A percentile compares a stretch with the other conserved stretches of the same genome.
These are phyloP conservation scores for Ostrea edulis DNA, from an alignment of 1,140 invertebrate species.

Conservation along the genomic window DNA sequence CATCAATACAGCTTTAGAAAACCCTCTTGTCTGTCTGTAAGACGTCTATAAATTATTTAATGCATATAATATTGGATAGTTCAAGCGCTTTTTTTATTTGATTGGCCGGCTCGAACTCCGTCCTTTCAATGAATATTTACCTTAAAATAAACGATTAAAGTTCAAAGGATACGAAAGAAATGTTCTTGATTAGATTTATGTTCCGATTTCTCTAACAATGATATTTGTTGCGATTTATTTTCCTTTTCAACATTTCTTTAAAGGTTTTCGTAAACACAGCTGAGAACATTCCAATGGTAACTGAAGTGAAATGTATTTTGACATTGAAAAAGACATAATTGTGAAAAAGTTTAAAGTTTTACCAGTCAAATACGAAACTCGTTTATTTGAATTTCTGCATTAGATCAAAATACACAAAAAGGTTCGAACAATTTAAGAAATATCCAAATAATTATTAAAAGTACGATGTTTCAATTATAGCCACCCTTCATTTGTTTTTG, in stretches of 20 bases:
- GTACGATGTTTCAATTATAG: too few species aligned
- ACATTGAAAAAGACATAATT: too few species aligned
- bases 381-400: too few species aligned
- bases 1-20: background rate
- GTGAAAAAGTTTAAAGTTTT: too few species aligned
- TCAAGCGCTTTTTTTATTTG: background rate
- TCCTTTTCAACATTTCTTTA: background rate
- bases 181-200: background rate
- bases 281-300: too few species aligned
- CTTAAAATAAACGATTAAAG: background rate
- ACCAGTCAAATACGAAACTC: too few species aligned
- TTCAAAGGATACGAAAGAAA: background rate
- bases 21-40: background rate
- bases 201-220: background rate
- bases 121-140: background rate
- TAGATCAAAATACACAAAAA: too few species aligned
- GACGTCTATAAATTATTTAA: conserved; percentile 20
- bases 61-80: background rate
- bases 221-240: background rate
- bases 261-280: too few species aligned
- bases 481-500: too few species aligned
- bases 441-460: too few species aligned
- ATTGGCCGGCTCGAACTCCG: background rate
- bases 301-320: too few species aligned
- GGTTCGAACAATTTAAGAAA: too few species aligned